Base-by-base conservation (phyloP, 2,888 invertebrate species). In the Parthenolecanium corni region DNA sequence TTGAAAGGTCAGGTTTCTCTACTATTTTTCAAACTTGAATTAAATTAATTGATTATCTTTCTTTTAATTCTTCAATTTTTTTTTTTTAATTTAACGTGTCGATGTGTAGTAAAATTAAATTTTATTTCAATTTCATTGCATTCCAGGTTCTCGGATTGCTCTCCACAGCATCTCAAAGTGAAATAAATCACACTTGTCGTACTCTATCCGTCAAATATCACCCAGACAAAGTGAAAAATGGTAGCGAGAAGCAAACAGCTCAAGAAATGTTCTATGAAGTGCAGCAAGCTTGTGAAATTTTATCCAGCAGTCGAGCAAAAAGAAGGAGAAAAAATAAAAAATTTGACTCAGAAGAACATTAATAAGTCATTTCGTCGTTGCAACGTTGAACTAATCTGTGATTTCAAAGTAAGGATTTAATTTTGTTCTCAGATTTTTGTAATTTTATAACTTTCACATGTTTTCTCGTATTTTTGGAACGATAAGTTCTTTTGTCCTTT, bases 211-310 rank as follows among this genome's bases (percentile, higher is more conserved):
- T 86, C 36, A 86, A 89, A 71, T 83, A 85, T 75, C 95, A 96
- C 74, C 95, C 95, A 0, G 95, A 96, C 71, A 91, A 90, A 73
- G 85, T 86, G 4, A 88, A 88, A 71, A 86, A 89, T 66, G 77
- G 78, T 0, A 79, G 79, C 2, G 79, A 80, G 64, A 81, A 87
- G 46, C 75, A 77, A 2, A 78, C 75, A 1, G 92, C 91, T 0
- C 89, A 93, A 71, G 86, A 89, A 67, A 83, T 80, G 58, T 95
- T 95, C 73, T 89, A 94, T 79, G 90, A 93, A 70, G 89, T 94
- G 66, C 92, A 93, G 70, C 86, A 89, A 71, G 92, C 95, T 0
- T 95, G 93, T 72, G 92, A 89, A 71, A 84, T 88, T 47, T 76
- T 94, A 0, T 90, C 89, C 9, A 88, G 84, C 68, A 86, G 86